Percentiles rank a stretch among this genome's conserved stretches.
phyloP scores from a whole-genome alignment of 23 tunicate genomes.

The Phallusia fumigata region DNA sequence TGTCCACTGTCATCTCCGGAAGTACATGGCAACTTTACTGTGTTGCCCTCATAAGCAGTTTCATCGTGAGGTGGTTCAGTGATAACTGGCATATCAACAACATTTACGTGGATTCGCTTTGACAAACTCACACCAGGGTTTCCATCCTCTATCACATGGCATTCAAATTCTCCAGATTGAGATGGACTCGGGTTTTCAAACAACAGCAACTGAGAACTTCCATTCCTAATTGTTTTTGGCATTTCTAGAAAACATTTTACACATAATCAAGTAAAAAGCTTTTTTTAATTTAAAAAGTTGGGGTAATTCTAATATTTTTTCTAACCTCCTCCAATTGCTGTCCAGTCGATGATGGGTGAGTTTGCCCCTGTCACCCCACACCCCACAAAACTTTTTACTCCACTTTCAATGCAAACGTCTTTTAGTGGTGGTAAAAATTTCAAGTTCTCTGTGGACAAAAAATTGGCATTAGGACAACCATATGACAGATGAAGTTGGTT shows the following conservation, averaged over 20 bases:
- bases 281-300: too few species aligned
- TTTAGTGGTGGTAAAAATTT: constrained; percentile 23
- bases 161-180: constrained; percentile 24
- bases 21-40: constrained; percentile 42
- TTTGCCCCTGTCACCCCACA: constrained; percentile 40
- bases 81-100: constrained; percentile 46
- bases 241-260: too few species aligned
- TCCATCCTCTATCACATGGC: background rate
- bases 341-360: constrained; percentile 8
- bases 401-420: constrained; percentile 36
- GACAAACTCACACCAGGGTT: background rate
- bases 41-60: constrained; percentile 41
- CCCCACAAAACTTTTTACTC: background rate
- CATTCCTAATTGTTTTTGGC: background rate
- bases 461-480: too few species aligned
- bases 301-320: too few species aligned
- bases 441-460: constrained; percentile 25
- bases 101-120: constrained; percentile 23
- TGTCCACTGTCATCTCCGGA: background rate
- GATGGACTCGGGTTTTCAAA: constrained; percentile 5
- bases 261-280: too few species aligned
- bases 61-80: constrained; percentile 31
- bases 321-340: too few species aligned
- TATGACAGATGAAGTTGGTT: too few species aligned
- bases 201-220: background rate